phyloP scores from a whole-genome alignment of 2,113 vertebrate genomes.

The Halcyon malimbica region DNA sequence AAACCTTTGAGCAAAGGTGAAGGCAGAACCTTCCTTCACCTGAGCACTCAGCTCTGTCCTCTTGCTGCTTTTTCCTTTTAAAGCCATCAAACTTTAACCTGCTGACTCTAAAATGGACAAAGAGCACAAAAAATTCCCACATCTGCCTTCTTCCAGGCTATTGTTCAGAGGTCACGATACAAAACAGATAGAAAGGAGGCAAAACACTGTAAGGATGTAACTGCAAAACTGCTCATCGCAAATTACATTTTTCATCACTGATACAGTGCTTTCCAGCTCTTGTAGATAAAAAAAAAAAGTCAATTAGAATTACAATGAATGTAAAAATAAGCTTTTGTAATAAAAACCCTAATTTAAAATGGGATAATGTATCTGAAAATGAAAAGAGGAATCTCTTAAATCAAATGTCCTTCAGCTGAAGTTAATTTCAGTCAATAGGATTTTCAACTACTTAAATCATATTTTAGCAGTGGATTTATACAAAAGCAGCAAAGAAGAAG shows the following conservation, averaged over 20 bases:
- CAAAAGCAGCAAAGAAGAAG: background rate
- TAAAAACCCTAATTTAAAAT: conserved; percentile 65
- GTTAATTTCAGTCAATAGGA: conserved; percentile 70
- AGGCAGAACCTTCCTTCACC: conserved; percentile 43
- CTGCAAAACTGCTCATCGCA: conserved; percentile 25
- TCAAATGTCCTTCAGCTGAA: conserved; percentile 67
- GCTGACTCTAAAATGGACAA: conserved; percentile 47
- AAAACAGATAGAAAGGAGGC: conserved; percentile 13
- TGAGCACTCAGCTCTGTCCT: background rate
- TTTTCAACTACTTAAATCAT: conserved; percentile 54
- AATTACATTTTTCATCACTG: conserved; percentile 67
- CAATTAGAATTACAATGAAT: conserved; percentile 69
- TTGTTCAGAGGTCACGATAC: background rate
- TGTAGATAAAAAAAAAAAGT: conserved; percentile 53
- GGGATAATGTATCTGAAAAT: conserved; percentile 63
- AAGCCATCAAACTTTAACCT: conserved; percentile 39
- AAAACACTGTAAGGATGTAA: conserved; percentile 40
- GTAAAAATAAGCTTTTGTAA: conserved; percentile 68
- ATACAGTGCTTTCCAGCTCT: conserved; percentile 53
- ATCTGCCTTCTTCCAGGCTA: background rate
- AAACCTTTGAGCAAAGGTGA: conserved; percentile 8
- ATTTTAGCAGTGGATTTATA: conserved; percentile 63
- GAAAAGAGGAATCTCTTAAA: conserved; percentile 67
- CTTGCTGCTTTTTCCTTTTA: conserved; percentile 16
- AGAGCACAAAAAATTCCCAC: background rate